Base-by-base conservation (phyloP, 2,113 vertebrate species). In the Muntiacus muntjak region DNA sequence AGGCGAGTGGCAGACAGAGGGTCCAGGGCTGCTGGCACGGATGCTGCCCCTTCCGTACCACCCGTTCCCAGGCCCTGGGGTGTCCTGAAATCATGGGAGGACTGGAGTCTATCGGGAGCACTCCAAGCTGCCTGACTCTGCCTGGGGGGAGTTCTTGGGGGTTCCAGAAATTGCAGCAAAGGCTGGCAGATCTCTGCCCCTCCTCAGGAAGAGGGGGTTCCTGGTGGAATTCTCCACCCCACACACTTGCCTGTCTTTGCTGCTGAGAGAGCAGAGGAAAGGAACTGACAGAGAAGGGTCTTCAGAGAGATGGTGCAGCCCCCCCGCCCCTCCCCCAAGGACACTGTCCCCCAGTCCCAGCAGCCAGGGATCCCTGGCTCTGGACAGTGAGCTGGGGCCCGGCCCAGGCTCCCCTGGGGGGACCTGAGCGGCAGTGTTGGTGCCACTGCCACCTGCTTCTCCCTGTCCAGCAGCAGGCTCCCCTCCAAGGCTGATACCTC, bases 361-460 rank as follows among this genome's bases (percentile, higher is more conserved):
- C 25, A 33, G 11, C 23, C 13, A 5, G 55, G 47, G 16, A 3
- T 7, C 17, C 26, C 15, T 0, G 12, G 45, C 30, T 52, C 83
- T 19, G n/a, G 33, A 40, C 4, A 1, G 52, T 15, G 16, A 60
- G 55, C 25, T 16, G 40, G 17, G 50, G 36, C 47, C 28, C 0
- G 8, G 71, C 71, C 11, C 10, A 6, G 78, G 60, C 23, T 67
- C 55, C 40, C 19, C 33, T 40, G 26, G 14, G 21, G 33, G 28
- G 33, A 5, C 45, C 52, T 30, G 40, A 8, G 43, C 3, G 11
- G 8, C 12, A 1, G 26, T 1, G 0, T 1, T 1, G 6, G 12
- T 43, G 47, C 3, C 17, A 3, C 1, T 3, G 30, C 8, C 40
- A 40, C 76, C 76, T 78, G 82, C 83, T 33, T 28, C 64, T 79